A percentile compares a stretch with the other conserved stretches of the same genome.
These are phyloP conservation scores for Myopa tessellatipennis DNA, from an alignment of 2,888 invertebrate genomes.

Conservation along the genomic window DNA sequence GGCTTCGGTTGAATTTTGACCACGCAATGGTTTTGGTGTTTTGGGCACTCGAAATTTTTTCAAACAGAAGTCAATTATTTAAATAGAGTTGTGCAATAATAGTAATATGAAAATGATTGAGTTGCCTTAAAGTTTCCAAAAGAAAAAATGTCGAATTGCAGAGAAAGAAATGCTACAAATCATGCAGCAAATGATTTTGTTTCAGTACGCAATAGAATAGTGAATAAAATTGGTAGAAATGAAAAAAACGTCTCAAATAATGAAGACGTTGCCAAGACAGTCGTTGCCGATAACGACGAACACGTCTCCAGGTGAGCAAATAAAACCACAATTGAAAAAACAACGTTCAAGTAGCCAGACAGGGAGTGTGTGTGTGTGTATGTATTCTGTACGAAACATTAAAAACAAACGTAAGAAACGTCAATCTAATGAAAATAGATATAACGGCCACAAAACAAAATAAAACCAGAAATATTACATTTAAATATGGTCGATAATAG, in stretches of 20 bases:
- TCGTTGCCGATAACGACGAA: conserved; percentile 38
- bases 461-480: too few species aligned
- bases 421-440: neutral
- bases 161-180: conserved; percentile 44
- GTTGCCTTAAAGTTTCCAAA: too few species aligned
- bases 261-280: conserved; percentile 9
- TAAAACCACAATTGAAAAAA: conserved; percentile 1
- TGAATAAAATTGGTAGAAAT: conserved; percentile 8
- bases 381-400: neutral
- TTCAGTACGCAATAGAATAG: conserved; percentile 43
- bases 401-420: neutral
- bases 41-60: too few species aligned
- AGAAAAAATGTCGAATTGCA: conserved; percentile 45
- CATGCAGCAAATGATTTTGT: conserved; percentile 43
- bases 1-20: too few species aligned
- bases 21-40: too few species aligned
- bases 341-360: neutral
- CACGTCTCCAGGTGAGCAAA: conserved; percentile 37
- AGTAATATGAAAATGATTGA: too few species aligned
- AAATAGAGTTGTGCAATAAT: too few species aligned
- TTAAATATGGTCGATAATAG: too few species aligned
- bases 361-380: too few species aligned
- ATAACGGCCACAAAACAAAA: too few species aligned
- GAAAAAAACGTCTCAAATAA: conserved; percentile 32
- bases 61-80: too few species aligned